Conservation (phyloP, 2,888 invertebrate species). For the Amblyjoppa proteus region DNA sequence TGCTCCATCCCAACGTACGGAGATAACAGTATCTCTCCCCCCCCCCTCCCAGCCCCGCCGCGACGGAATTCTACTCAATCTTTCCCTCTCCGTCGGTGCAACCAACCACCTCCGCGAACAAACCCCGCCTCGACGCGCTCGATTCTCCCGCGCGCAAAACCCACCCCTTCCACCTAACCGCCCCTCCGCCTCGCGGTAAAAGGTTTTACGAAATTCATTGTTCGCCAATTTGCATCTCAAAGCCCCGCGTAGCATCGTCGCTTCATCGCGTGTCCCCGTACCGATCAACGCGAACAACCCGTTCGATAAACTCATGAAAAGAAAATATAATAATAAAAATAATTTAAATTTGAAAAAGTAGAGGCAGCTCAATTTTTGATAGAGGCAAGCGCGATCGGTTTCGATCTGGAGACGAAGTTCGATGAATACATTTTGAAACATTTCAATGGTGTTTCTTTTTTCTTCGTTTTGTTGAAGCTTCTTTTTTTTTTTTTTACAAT, state of each 20-base stretch:
- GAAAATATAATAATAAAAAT: neutral
- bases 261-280: conserved; percentile 11
- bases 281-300: conserved; percentile 22
- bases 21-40: conserved; percentile 5
- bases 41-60: conserved; percentile 45
- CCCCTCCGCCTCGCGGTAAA: conserved; percentile 79
- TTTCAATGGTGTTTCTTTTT: neutral
- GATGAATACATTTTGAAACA: neutral
- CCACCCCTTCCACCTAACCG: conserved; percentile 52
- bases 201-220: conserved; percentile 85
- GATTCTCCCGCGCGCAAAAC: conserved; percentile 74
- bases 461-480: no score
- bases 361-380: neutral
- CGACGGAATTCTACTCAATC: conserved; percentile 66
- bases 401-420: neutral
- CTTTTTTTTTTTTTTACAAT: no score
- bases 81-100: conserved; percentile 49
- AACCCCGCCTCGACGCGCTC: conserved; percentile 66
- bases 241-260: conserved; percentile 70
- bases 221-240: conserved; percentile 84
- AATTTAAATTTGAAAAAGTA: neutral
- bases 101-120: conserved; percentile 16
- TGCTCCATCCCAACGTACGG: neutral
- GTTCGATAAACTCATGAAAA: conserved; percentile 16
- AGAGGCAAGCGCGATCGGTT: neutral